Evolutionary conservation across 1,140 invertebrate species (phyloP).

Genomic region (Drosophila prosaltans): DNA sequence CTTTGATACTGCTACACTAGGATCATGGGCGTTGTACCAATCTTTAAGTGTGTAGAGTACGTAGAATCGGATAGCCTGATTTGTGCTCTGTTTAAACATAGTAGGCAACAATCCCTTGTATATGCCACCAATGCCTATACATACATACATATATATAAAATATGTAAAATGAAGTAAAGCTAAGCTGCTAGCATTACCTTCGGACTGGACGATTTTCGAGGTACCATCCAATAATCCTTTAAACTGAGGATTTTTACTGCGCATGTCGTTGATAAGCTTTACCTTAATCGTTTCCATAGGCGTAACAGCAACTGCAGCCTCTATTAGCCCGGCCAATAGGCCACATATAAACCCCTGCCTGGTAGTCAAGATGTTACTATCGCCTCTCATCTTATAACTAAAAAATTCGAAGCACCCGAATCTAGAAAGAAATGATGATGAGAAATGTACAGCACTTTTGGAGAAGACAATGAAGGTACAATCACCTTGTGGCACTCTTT

Average conservation of each 20-base stretch:
- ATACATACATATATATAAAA: no score
- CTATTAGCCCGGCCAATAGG: conserved; percentile 94
- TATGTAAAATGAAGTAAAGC: no score
- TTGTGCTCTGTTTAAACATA: conserved; percentile 97
- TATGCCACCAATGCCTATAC: conserved; percentile 87
- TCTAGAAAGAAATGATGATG: conserved; percentile 75
- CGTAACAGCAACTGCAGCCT: conserved; percentile 96
- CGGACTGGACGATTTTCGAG: conserved; percentile 90
- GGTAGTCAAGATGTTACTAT: conserved; percentile 90
- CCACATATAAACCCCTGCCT: conserved; percentile 93
- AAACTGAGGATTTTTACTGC: conserved; percentile 93
- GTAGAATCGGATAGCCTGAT: conserved; percentile 98
- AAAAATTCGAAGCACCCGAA: conserved; percentile 98
- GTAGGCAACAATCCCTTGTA: conserved; percentile 97
- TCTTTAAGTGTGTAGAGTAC: conserved; percentile 98
- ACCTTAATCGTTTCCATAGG: conserved; percentile 99
- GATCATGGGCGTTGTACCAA: conserved; percentile 93
- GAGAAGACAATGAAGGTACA: no score
- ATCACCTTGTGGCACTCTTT: conserved; percentile 93
- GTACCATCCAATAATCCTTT: conserved; percentile 97
- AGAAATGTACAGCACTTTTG: not conserved
- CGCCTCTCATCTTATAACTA: conserved; percentile 85
- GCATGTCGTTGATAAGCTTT: conserved; percentile 98
- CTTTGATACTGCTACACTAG: conserved; percentile 91
- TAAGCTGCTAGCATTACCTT: conserved; percentile 85